Base-by-base conservation (phyloP, 2,797 vertebrate genomes). In the Morus bassanus region DNA sequence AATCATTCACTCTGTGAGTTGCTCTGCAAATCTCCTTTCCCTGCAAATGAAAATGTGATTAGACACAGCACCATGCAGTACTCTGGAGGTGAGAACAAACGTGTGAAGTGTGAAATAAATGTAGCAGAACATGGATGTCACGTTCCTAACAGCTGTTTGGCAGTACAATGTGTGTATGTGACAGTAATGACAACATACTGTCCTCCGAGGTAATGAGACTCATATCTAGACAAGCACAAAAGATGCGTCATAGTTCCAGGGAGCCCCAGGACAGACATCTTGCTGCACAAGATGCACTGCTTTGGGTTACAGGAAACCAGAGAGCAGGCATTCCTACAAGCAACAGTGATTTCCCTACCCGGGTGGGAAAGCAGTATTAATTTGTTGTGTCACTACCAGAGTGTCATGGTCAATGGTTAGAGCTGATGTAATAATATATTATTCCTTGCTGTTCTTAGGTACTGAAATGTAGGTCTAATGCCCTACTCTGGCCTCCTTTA, bases 31-130 rank as follows among this genome's bases (percentile, higher is more conserved):
- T 72, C 80, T 96, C 59, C 60, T 91, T 76, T 57, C 48, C 46
- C 70, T 70, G 51, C 43, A 93, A 92, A 95, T 59, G 70, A 78
- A 96, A 97, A 95, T 79, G 63, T 56, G 70, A 96, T 92, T 97
- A 92, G 92, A 91, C 53, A 83, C 80, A 77, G 91, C 77, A 65
- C 37, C 83, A 70, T 59, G 74, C n/a, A 80, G 60, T 85, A 88
- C 43, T 92, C 77, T 16, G 17, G 74, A 97, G 78, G 91, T 31
- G 37, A 97, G 63, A 95, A 85, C 81, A 90, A 97, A 93, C 5
- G 51, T 18, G 87, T 72, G 89, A 92, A 89, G 84, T 95, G 87
- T 65, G 87, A 96, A 97, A 96, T 95, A 97, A 97, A 96, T 30
- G 61, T 78, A 95, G 83, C 88, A 95, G 94, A 97, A 93, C 81